Conservation (phyloP, 2,888 invertebrate genomes). For the Unio delphinus region DNA sequence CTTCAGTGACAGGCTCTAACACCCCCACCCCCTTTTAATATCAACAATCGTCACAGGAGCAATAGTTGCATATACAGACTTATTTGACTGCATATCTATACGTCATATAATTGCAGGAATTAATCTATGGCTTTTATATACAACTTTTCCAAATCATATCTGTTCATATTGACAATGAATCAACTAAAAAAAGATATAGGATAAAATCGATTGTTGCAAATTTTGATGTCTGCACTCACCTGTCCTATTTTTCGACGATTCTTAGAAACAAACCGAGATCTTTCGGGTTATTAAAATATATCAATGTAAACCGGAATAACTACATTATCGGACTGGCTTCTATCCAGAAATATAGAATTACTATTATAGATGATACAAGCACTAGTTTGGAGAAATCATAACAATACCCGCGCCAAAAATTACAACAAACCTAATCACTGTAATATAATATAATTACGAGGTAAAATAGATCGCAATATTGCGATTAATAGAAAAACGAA, state of each 20-base stretch:
- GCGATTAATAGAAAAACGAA: too few species aligned
- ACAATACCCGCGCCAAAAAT: conserved; percentile 66
- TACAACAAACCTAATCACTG: conserved; percentile 55
- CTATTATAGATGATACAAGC: too few species aligned
- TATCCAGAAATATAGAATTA: too few species aligned
- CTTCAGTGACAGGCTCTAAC: too few species aligned
- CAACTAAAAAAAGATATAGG: conserved; percentile 1
- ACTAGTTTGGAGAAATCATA: conserved; percentile 34
- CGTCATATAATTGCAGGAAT: too few species aligned
- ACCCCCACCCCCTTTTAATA: too few species aligned
- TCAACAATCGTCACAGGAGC: too few species aligned
- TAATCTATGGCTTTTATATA: too few species aligned
- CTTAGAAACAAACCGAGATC: conserved; percentile 2
- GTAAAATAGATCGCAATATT: conserved; percentile 5
- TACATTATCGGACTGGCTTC: conserved; percentile 10
- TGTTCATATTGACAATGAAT: too few species aligned
- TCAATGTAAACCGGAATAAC: conserved; percentile 16
- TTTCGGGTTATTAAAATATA: conserved; percentile 6
- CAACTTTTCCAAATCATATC: too few species aligned
- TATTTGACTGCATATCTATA: too few species aligned
- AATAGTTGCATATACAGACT: too few species aligned
- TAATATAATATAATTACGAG: conserved; percentile 21
- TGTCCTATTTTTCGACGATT: conserved; percentile 27
- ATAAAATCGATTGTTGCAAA: conserved; percentile 22
- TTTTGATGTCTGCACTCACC: conserved; percentile 22